A percentile compares a stretch with the other conserved stretches of the same genome.
Evolutionary conservation across 2,113 vertebrate genomes (phyloP).

Genomic region (Podarcis cretensis): DNA sequence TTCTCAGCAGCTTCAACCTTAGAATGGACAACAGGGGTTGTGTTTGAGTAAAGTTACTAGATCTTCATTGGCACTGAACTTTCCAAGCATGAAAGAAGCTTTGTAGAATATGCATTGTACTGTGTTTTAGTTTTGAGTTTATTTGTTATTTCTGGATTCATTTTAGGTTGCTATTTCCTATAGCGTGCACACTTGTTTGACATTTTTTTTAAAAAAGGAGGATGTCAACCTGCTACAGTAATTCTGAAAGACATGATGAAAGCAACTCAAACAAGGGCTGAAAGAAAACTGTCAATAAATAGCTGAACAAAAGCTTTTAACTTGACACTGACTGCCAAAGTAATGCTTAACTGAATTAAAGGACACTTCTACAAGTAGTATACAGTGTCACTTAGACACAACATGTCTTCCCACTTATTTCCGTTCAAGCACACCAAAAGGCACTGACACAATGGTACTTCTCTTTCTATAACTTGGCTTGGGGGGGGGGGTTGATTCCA

Average conservation of each 20-base stretch:
- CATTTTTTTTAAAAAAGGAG: neutral
- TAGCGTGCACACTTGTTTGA: neutral
- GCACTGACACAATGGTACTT: neutral
- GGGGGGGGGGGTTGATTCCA: neutral
- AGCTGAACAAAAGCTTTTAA: slow-evolving; percentile 12
- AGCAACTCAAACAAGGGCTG: neutral
- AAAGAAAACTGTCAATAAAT: neutral
- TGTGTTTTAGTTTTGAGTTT: neutral
- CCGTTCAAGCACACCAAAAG: neutral
- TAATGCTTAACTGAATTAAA: slow-evolving; percentile 38
- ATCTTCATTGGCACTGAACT: neutral
- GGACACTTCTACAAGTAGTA: neutral
- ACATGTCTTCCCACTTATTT: neutral
- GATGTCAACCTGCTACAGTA: neutral
- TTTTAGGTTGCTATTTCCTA: slow-evolving; percentile 1
- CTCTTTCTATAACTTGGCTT: slow-evolving; percentile 31
- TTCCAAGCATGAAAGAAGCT: neutral
- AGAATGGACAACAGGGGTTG: neutral
- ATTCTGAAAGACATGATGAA: neutral
- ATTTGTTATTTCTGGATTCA: neutral
- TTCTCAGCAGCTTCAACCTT: neutral
- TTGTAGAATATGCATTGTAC: neutral
- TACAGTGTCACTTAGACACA: neutral
- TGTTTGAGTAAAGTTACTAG: slow-evolving; percentile 16
- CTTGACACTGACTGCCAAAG: neutral